Evolutionary conservation across 2,113 vertebrate genomes (phyloP), one percentile per base, ranked within the genome.

Genomic region (Caranx melampygus): DNA sequence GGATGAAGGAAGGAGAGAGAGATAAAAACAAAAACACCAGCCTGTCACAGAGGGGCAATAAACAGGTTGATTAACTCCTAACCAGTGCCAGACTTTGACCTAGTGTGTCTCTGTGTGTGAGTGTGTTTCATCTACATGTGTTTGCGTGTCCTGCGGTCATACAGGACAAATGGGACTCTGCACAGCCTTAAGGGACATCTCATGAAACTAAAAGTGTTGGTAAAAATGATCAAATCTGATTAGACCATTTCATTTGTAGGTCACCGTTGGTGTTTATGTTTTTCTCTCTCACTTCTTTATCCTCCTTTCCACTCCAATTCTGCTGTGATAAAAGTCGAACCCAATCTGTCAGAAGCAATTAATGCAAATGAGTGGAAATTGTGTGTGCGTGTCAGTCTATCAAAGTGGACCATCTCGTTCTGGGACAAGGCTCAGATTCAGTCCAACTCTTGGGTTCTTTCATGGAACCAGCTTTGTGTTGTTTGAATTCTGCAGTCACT

Each of bases 61-160:
- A 92, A 81, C 78, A 73, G 73, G 70, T 77, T 89, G 83, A 91
- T 91, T 85, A 88, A 90, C 87, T 88, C 64, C 72, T 31, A 81
- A 71, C 78, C 72, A 74, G 59, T 82, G 72, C 58, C 77, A 72
- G 68, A 69, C 55, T 66, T 57, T 44, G 31, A 71, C 35, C 44
- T 12, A 16, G 78, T 69, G 75, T 79, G 74, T 75, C 26, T 78
- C n/a, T 65, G 21, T 61, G n/a, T 10, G 51, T n/a, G 21, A 3
- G 13, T 35, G 40, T 47, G 33, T 54, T 47, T 33, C 11, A 14
- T 55, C 44, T n/a, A 11, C n/a, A 21, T 77, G 60, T 35, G 45
- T 54, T 31, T 42, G 31, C 67, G 40, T 72, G 58, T 26, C 64
- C 26, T 40, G 9, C 40, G 16, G 42, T 71, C 51, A 62, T 14